phyloP scores from a whole-genome alignment of 2,113 vertebrate species.

The Vulpes vulpes region DNA sequence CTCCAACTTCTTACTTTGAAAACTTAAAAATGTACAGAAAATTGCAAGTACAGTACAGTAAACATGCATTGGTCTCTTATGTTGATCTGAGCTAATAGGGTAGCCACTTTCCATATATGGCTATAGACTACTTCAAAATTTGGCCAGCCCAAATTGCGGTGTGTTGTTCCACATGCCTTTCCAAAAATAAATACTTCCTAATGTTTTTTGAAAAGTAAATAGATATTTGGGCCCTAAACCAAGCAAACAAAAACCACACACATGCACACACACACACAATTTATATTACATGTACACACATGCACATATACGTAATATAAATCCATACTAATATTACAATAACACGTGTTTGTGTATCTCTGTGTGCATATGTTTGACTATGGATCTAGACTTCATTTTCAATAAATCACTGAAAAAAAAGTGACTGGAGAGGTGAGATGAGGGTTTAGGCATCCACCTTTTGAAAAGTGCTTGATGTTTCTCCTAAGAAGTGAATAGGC shows the following conservation, averaged over 20 bases:
- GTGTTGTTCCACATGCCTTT: not conserved
- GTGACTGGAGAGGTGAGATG: not conserved
- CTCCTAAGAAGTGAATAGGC: not conserved
- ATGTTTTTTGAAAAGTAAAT: not conserved
- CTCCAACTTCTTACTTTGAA: not conserved
- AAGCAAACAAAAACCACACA: not conserved
- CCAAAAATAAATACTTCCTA: not conserved
- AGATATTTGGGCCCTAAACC: not conserved
- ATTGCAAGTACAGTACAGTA: not conserved
- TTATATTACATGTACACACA: not conserved
- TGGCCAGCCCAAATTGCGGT: not conserved
- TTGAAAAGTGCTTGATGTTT: not conserved
- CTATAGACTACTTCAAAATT: not conserved
- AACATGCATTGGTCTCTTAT: not conserved
- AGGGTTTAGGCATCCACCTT: not conserved
- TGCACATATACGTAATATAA: not conserved
- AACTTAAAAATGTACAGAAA: not conserved
- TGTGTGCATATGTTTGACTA: not conserved
- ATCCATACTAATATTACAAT: not conserved
- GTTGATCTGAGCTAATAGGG: too few relatives aligned
- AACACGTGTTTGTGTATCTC: not conserved
- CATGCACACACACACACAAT: not conserved
- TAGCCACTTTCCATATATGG: not conserved
- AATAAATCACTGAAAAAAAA: not conserved
- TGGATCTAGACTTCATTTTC: not conserved